Percentiles rank a stretch among this genome's conserved stretches.
Conservation (phyloP, 1,140 invertebrate species). For the Trinorchestia longiramus region DNA sequence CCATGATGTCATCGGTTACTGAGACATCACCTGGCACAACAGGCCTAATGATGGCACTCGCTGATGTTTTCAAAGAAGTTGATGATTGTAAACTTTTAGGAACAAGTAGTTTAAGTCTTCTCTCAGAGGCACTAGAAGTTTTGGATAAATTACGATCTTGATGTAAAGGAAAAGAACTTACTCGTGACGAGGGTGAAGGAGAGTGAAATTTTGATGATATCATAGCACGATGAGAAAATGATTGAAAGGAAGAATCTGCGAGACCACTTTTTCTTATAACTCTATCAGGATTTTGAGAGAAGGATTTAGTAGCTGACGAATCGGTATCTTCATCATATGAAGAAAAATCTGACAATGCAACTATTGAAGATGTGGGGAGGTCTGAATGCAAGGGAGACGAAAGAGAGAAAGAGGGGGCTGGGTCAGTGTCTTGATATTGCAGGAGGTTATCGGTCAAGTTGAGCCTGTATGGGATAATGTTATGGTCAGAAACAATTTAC, state of each 20-base stretch:
- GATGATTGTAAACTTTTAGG: conserved; percentile 34
- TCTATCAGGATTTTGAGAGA: conserved; percentile 25
- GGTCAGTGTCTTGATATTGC: conserved; percentile 52
- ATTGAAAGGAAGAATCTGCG: conserved; percentile 35
- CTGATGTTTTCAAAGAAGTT: conserved; percentile 39
- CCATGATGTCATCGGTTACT: conserved; percentile 23
- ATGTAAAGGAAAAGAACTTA: neutral
- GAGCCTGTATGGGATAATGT: conserved; percentile 54
- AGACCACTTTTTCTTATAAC: neutral
- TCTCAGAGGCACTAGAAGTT: neutral
- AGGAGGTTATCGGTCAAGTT: conserved; percentile 51
- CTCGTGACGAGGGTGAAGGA: neutral
- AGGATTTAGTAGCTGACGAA: neutral
- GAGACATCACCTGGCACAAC: neutral
- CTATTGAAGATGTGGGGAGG: conserved; percentile 21
- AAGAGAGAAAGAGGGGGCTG: conserved; percentile 39
- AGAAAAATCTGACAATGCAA: conserved; percentile 18
- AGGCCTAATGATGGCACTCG: conserved; percentile 45
- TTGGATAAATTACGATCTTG: neutral
- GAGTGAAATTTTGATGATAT: conserved; percentile 18
- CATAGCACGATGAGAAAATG: conserved; percentile 15
- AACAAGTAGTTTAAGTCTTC: conserved; percentile 12
- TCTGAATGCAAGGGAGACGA: conserved; percentile 39
- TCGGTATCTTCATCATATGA: neutral
- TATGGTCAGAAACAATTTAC: conserved; percentile 51